phyloP scores from a whole-genome alignment of 2,888 invertebrate species.

The Stegana nigrithorax region DNA sequence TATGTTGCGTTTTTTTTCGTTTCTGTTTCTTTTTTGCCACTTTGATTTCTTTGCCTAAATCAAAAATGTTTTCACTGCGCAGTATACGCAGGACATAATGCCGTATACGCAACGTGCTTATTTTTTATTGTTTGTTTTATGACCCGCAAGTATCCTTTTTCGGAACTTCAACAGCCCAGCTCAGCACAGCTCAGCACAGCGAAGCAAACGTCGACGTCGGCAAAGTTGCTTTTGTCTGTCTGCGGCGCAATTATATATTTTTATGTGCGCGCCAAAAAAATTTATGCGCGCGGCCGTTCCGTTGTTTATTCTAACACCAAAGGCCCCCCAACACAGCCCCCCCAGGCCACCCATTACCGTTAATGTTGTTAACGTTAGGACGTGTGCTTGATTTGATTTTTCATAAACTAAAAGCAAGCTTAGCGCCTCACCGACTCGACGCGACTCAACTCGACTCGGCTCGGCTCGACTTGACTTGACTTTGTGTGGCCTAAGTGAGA shows the following conservation, averaged over 20 bases:
- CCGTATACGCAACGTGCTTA: neutral
- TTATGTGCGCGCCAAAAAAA: conserved; percentile 46
- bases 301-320: conserved; percentile 43
- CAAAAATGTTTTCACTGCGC: neutral
- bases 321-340: too few relatives aligned
- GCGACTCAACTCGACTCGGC: too few relatives aligned
- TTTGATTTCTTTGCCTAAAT: neutral
- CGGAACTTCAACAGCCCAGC: too few relatives aligned
- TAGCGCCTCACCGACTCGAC: too few relatives aligned
- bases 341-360: too few relatives aligned
- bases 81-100: neutral
- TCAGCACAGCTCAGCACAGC: neutral
- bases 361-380: too few relatives aligned
- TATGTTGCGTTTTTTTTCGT: conserved; percentile 34
- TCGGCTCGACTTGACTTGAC: too few relatives aligned
- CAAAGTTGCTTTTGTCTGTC: too few relatives aligned
- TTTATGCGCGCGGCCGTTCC: conserved; percentile 53
- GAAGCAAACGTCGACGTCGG: too few relatives aligned
- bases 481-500: too few relatives aligned
- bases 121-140: neutral
- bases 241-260: conserved; percentile 58
- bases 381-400: neutral
- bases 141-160: too few relatives aligned
- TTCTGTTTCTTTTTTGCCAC: conserved; percentile 42
- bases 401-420: neutral